Evolutionary conservation across 2,888 invertebrate species (phyloP).

Genomic region (Villa cingulata): DNA sequence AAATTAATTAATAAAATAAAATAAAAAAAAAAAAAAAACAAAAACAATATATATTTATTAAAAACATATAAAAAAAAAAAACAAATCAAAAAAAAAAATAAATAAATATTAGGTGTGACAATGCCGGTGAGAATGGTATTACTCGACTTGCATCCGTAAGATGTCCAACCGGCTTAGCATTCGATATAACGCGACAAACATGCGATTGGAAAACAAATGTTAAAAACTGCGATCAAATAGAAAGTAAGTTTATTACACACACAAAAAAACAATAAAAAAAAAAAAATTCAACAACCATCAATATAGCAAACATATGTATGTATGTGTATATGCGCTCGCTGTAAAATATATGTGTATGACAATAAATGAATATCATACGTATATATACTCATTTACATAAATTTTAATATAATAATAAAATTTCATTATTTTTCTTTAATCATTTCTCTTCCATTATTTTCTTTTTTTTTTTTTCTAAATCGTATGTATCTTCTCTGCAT

Average conservation of each 20-base stretch:
- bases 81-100: slow-evolving; percentile 3
- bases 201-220: slow-evolving; percentile 95
- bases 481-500: no score
- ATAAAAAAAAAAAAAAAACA: neutral
- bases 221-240: slow-evolving; percentile 85
- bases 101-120: slow-evolving; percentile 63
- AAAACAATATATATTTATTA: neutral
- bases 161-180: slow-evolving; percentile 81
- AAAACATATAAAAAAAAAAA: neutral
- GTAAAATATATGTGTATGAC: no score
- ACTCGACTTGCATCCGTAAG: slow-evolving; percentile 78
- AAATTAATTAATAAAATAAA: neutral
- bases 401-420: no score
- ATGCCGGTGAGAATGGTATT: slow-evolving; percentile 73
- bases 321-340: slow-evolving; percentile 1
- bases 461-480: no score
- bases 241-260: slow-evolving; percentile 62
- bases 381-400: no score
- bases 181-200: slow-evolving; percentile 88
- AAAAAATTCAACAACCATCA: neutral
- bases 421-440: no score
- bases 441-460: no score
- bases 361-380: no score
- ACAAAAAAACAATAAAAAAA: neutral
- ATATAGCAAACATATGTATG: neutral